Percentiles rank a stretch among this genome's conserved stretches.
These are phyloP conservation scores for Xenotilapia leptura DNA, from an alignment of 2,113 vertebrate genomes.

Conservation along the genomic window DNA sequence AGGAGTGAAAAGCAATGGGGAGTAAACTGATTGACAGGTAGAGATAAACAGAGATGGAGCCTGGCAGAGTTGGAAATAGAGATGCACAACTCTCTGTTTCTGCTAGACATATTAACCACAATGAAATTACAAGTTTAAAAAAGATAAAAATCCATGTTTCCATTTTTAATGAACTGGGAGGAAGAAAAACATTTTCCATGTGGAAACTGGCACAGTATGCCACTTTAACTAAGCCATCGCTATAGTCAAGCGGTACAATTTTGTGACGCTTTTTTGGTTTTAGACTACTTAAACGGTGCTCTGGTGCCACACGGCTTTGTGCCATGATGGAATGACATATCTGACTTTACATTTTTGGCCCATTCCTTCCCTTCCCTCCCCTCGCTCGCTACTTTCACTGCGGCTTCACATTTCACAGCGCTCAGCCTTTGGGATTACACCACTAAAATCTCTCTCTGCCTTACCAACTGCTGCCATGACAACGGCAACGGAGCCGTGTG, in stretches of 20 bases:
- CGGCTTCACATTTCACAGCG: constrained; percentile 60
- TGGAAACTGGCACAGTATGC: neutral
- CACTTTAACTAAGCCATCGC: neutral
- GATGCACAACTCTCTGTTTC: neutral
- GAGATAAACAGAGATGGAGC: neutral
- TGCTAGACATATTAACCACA: neutral
- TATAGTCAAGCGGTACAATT: neutral
- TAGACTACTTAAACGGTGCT: neutral
- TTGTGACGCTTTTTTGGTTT: neutral
- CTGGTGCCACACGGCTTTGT: neutral
- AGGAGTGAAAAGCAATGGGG: neutral
- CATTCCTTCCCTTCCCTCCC: neutral
- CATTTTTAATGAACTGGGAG: neutral
- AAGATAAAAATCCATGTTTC: constrained; percentile 1
- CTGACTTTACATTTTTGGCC: neutral
- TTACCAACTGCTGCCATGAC: constrained; percentile 75
- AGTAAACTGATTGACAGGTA: neutral
- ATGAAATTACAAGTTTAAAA: neutral
- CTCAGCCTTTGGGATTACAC: constrained; percentile 65
- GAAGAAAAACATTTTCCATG: neutral
- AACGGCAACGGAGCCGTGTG: constrained; percentile 61
- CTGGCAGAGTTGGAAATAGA: neutral
- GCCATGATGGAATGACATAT: neutral
- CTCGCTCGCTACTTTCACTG: constrained; percentile 15
- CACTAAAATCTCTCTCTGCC: constrained; percentile 58